Conservation (phyloP, 2,797 vertebrate species). For the Macroramphosus scolopax region DNA sequence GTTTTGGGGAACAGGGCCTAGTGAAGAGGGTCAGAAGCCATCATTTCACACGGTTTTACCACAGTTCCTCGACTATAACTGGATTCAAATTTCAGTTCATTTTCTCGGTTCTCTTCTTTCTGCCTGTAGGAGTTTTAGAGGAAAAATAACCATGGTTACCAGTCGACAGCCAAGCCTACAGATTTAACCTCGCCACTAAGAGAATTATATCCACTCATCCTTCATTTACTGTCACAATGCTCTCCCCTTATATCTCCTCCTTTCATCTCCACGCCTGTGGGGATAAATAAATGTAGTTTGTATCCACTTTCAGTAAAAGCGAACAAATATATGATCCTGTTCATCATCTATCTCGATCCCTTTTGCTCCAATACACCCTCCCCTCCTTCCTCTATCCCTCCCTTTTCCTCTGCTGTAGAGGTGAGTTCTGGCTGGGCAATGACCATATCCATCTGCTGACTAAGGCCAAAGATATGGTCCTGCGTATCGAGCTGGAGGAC, state of each 20-base stretch:
- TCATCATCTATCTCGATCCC: conserved; percentile 17
- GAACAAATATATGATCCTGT: conserved; percentile 15
- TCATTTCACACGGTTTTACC: conserved; percentile 2
- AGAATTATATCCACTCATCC: conserved; percentile 23
- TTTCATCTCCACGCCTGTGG: conserved; percentile 11
- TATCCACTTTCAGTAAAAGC: conserved; percentile 16
- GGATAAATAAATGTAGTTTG: conserved; percentile 33
- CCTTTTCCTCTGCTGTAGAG: conserved; percentile 42
- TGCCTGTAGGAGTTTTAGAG: conserved; percentile 13
- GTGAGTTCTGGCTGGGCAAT: conserved; percentile 96
- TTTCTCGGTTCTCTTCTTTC: conserved; percentile 16
- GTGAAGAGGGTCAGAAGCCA: background rate
- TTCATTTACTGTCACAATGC: conserved; percentile 28
- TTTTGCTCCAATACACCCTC: too few relatives aligned
- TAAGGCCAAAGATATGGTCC: conserved; percentile 88
- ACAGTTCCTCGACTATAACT: background rate
- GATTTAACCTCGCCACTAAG: conserved; percentile 36
- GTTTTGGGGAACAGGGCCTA: background rate
- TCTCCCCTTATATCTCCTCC: conserved; percentile 8
- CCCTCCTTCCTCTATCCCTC: background rate
- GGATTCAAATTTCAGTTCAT: conserved; percentile 9
- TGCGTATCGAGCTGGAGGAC: conserved; percentile 94
- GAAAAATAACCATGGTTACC: conserved; percentile 25
- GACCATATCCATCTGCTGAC: conserved; percentile 94
- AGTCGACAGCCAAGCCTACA: conserved; percentile 26